Conservation (phyloP, 2,113 vertebrate species). For the Eudyptes chrysolophus region DNA sequence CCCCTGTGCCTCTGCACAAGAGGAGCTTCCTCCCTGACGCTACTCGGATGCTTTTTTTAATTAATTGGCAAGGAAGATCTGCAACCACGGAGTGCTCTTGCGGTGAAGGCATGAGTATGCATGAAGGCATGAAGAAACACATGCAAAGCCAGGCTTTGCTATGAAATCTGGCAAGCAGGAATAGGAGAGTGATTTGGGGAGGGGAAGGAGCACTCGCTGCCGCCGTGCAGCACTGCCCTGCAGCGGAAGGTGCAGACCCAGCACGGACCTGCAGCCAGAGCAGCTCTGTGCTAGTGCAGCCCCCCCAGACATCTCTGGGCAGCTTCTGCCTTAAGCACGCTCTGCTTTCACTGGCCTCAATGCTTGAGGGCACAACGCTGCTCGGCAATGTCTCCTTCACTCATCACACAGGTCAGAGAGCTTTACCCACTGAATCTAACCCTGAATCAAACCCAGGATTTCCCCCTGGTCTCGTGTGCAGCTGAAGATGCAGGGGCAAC, state of each 20-base stretch:
- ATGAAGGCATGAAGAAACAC: background rate
- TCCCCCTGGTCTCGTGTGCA: background rate
- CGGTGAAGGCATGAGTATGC: background rate
- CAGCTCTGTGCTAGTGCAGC: background rate
- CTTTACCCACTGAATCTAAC: background rate
- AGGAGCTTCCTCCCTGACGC: background rate
- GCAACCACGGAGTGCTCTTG: background rate
- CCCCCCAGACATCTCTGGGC: background rate
- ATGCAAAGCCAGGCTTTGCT: background rate
- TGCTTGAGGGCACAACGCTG: background rate
- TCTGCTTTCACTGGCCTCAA: background rate
- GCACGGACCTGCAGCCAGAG: background rate
- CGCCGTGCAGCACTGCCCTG: background rate
- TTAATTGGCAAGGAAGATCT: background rate
- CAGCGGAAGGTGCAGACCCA: background rate
- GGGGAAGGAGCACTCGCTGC: background rate
- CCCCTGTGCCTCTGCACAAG: background rate
- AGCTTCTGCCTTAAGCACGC: background rate
- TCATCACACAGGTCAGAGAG: background rate
- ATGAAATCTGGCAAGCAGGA: background rate
- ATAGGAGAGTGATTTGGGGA: too few species aligned
- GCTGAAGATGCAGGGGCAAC: background rate
- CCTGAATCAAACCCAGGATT: background rate
- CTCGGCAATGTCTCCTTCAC: background rate
- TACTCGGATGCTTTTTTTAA: background rate